Conservation (phyloP, 1,140 invertebrate species). For the Caenorhabditis briggsae region DNA sequence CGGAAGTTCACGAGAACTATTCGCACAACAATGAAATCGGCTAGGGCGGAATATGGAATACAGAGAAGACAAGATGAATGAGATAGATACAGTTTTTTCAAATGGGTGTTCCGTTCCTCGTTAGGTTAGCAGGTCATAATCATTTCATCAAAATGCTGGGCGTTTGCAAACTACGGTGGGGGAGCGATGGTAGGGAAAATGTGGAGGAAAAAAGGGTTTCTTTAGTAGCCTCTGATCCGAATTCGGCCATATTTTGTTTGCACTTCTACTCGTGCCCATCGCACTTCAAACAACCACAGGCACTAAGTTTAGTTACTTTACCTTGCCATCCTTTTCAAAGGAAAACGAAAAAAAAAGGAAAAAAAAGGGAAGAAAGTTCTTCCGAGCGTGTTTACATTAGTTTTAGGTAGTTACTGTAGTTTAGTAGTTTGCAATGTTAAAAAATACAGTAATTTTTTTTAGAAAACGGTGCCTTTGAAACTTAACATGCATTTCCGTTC, state of each 20-base stretch:
- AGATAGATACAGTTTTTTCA: conserved; percentile 43
- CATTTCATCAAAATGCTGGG: conserved; percentile 36
- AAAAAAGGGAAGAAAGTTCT: background rate
- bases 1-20: conserved; percentile 1
- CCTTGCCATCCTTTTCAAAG: conserved; percentile 23
- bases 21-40: conserved; percentile 42
- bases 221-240: conserved; percentile 51
- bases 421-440: background rate
- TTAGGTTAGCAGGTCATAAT: conserved; percentile 55
- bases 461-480: too few relatives aligned
- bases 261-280: conserved; percentile 52
- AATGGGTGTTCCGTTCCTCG: conserved; percentile 47
- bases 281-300: conserved; percentile 41
- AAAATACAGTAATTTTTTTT: too few relatives aligned
- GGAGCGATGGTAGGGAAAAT: background rate
- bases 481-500: conserved; percentile 1
- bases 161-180: background rate
- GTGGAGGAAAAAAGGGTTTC: background rate
- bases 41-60: conserved; percentile 44
- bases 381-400: background rate
- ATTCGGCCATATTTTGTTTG: conserved; percentile 47
- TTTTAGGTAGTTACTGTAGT: conserved; percentile 37
- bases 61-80: conserved; percentile 26
- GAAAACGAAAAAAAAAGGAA: background rate
- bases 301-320: conserved; percentile 49